Conservation (phyloP, 1,140 invertebrate species). For the Drosophila mojavensis region DNA sequence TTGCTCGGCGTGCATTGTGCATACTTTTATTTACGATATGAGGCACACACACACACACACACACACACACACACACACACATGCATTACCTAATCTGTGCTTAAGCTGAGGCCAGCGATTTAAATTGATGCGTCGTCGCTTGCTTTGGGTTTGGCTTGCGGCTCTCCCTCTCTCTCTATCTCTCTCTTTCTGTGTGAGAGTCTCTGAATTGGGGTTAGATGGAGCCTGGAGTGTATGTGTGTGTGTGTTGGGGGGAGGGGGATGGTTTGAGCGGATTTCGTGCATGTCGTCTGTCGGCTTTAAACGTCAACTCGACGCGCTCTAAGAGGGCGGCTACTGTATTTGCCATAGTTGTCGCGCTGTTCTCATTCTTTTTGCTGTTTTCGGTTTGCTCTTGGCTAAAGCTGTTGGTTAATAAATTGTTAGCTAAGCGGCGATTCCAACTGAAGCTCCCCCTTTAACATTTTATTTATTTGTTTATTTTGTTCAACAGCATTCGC, state of each 20-base stretch:
- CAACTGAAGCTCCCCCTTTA: conserved; percentile 9
- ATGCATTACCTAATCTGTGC: conserved; percentile 40
- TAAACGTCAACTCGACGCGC: conserved; percentile 56
- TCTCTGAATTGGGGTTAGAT: not conserved
- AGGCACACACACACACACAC: not conserved
- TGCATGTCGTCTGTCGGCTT: conserved; percentile 74
- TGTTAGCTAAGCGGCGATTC: conserved; percentile 65
- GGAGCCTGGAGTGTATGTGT: not conserved
- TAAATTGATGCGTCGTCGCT: conserved; percentile 30
- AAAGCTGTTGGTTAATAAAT: conserved; percentile 64
- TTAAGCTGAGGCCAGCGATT: conserved; percentile 48
- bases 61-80: not conserved
- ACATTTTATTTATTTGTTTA: conserved; percentile 46
- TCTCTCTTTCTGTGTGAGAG: no score
- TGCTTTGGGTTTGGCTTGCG: not conserved
- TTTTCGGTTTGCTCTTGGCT: conserved; percentile 4
- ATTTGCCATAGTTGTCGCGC: conserved; percentile 26
- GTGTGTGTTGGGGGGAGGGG: not conserved
- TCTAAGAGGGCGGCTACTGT: conserved; percentile 38
- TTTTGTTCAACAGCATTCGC: conserved; percentile 40
- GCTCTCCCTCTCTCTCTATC: no score
- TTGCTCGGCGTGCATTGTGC: conserved; percentile 32
- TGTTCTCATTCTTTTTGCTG: conserved; percentile 30
- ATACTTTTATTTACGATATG: conserved; percentile 41
- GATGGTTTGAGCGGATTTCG: conserved; percentile 62